Conservation (phyloP, 1,140 invertebrate genomes). For the Bombus breviceps region DNA sequence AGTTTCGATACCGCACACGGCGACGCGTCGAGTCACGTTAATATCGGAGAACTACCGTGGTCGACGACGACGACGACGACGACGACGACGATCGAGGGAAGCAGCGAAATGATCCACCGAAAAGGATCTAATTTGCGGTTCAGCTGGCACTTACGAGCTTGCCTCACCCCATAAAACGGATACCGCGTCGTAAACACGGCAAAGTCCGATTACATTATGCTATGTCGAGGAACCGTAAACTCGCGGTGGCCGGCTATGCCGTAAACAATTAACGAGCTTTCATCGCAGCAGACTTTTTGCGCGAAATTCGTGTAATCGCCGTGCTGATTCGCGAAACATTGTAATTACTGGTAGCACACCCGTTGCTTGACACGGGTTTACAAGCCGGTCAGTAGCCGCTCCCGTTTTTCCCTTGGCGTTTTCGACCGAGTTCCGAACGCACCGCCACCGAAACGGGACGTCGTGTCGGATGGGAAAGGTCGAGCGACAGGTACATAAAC, state of each 20-base stretch:
- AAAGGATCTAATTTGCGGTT: conserved; percentile 56
- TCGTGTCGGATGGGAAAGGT: too few relatives aligned
- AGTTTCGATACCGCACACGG: conserved; percentile 20
- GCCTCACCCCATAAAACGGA: conserved; percentile 47
- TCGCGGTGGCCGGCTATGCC: not conserved
- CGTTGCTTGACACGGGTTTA: not conserved
- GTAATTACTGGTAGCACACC: not conserved
- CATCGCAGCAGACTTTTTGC: not conserved
- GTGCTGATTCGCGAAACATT: not conserved
- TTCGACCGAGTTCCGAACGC: conserved; percentile 3
- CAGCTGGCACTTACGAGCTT: conserved; percentile 55
- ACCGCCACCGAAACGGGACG: not conserved
- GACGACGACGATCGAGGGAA: not conserved
- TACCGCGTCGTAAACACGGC: conserved; percentile 66
- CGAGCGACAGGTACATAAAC: conserved; percentile 62
- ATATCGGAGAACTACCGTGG: conserved; percentile 2
- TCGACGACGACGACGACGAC: not conserved
- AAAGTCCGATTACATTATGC: conserved; percentile 66
- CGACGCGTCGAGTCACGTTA: not conserved
- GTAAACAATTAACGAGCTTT: conserved; percentile 35
- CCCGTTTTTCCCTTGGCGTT: conserved; percentile 7
- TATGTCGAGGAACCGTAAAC: conserved; percentile 64
- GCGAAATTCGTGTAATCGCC: not conserved
- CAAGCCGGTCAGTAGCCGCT: not conserved
- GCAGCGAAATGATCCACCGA: not conserved